Conservation (phyloP, 1,140 invertebrate genomes). For the Bursaphelenchus mucronatus region DNA sequence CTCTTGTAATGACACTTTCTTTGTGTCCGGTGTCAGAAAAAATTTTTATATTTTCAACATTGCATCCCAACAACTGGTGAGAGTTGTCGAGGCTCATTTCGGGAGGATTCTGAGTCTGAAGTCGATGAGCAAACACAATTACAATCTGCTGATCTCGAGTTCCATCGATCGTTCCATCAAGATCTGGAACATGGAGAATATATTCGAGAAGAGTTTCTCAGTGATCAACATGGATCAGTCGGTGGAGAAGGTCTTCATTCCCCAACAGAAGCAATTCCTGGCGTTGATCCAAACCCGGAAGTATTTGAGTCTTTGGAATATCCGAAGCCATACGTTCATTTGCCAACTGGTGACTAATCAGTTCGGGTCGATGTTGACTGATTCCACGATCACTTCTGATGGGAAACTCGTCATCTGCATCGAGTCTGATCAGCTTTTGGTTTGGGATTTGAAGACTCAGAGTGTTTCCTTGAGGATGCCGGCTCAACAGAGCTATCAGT, state of each 20-base stretch:
- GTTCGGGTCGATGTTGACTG: constrained; percentile 86
- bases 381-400: constrained; percentile 78
- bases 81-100: constrained; percentile 91
- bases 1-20: constrained; percentile 81
- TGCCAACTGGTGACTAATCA: constrained; percentile 83
- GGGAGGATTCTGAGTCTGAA: constrained; percentile 87
- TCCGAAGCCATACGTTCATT: constrained; percentile 64
- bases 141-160: constrained; percentile 89
- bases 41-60: constrained; percentile 91
- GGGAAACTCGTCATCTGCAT: constrained; percentile 78
- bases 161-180: constrained; percentile 95
- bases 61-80: constrained; percentile 68
- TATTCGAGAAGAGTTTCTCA: constrained; percentile 91
- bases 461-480: constrained; percentile 70
- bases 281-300: constrained; percentile 83
- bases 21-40: constrained; percentile 88
- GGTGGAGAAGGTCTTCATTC: constrained; percentile 82
- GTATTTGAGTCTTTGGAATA: constrained; percentile 89
- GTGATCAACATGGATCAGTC: constrained; percentile 88
- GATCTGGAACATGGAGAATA: constrained; percentile 97
- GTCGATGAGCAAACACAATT: constrained; percentile 76
- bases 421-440: constrained; percentile 82
- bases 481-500: constrained; percentile 78
- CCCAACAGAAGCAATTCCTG: constrained; percentile 69
- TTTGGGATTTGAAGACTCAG: constrained; percentile 82